Conservation (phyloP, 2,888 invertebrate genomes). For the Cephus sareptanus region DNA sequence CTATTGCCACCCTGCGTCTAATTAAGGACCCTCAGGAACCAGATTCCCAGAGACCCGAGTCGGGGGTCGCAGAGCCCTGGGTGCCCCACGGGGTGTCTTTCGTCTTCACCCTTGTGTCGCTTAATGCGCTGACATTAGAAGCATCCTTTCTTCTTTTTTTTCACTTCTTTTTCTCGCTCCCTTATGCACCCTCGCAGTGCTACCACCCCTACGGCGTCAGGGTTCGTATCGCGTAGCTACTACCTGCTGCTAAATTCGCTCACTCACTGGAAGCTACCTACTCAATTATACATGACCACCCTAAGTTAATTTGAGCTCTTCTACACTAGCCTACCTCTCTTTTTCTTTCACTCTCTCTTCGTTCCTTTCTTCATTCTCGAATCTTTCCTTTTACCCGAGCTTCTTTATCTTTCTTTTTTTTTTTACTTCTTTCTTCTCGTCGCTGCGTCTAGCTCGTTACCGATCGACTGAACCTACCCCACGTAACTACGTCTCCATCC, state of each 20-base stretch:
- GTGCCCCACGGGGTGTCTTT: not conserved
- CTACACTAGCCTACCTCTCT: not conserved
- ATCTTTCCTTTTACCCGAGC: not conserved
- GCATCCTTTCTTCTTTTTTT: not conserved
- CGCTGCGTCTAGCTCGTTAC: not conserved
- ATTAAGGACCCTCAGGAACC: not conserved
- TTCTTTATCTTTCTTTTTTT: not conserved
- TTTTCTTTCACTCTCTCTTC: not conserved
- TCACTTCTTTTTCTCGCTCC: not conserved
- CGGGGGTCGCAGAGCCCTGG: not conserved
- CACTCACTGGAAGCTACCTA: not conserved
- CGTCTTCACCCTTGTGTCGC: not conserved
- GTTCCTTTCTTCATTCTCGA: not conserved
- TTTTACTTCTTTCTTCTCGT: not conserved
- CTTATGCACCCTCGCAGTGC: not conserved
- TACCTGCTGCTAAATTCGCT: not conserved
- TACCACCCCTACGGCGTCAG: not conserved
- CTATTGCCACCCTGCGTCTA: not conserved
- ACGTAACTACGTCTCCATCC: not conserved
- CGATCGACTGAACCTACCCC: not conserved
- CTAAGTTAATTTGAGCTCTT: not conserved
- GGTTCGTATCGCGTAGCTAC: not conserved
- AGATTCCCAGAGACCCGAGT: not conserved
- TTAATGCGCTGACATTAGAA: not conserved
- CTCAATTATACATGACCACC: slow-evolving; percentile 21